Base-by-base conservation (phyloP, 2,797 vertebrate species). In the Buceros bicornis region DNA sequence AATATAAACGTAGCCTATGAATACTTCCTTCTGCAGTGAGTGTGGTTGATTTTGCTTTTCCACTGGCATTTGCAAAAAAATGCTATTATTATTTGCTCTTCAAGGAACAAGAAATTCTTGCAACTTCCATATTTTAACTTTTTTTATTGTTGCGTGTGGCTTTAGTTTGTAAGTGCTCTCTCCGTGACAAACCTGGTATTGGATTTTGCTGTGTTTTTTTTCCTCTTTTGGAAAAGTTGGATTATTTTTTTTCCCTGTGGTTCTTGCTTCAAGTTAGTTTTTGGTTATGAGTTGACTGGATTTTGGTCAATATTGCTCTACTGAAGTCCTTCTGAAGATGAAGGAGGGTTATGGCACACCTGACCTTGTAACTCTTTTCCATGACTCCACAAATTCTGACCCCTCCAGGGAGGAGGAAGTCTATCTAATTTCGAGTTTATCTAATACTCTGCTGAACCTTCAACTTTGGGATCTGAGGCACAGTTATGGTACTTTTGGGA, bases 1-100 rank as follows among this genome's bases (percentile, higher is more conserved):
- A 89, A 86, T 29, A 76, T 73, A 87, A 93, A 80, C 79, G 82
- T 10, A 7, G 29, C 62, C 6, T 54, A 13, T 47, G 65, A 82
- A 29, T 77, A 61, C 64, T 95, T 94, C 87, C 87, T 94, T 78
- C 61, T 93, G 86, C 64, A 82, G 21, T 14, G 31, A 74, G 19
- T 60, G 31, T 82, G 10, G 51, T 95, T 84, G 57, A 65, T 73
- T 80, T 90, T 72, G 51, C 21, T 88, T 64, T 76, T 76, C 24
- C 26, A 24, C n/a, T 54, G 29, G 26, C 1, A 5, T 66, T 94
- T 74, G 60, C 8, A 13, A 35, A 90, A 78, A 21, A n/a, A 28
- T 61, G 48, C 22, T 22, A 1, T 45, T 82, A 15, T 37, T 79
- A 12, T 70, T 84, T 89, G 25, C 18, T 33, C 19, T 33, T 80